Evolutionary conservation across 2,888 invertebrate species (phyloP).

Genomic region (Scaptodrosophila latifasciaeformis): DNA sequence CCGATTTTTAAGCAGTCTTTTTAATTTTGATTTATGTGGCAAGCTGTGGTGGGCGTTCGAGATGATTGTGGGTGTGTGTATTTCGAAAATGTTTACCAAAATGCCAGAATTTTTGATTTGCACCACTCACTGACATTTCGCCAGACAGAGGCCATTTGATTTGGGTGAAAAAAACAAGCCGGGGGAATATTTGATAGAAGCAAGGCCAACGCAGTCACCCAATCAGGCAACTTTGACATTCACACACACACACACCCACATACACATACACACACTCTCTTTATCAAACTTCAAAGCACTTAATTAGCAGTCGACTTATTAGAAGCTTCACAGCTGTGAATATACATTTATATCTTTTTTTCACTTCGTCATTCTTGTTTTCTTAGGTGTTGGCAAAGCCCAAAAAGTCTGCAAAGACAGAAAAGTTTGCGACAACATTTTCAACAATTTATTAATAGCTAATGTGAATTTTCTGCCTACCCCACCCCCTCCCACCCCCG

Average conservation of each 20-base stretch:
- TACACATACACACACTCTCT: neutral
- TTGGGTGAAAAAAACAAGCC: neutral
- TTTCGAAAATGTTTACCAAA: too few species aligned
- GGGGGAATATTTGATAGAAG: neutral
- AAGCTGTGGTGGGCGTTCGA: neutral
- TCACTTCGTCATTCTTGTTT: too few species aligned
- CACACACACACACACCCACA: neutral
- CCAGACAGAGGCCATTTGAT: neutral
- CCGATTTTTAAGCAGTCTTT: conserved; percentile 26
- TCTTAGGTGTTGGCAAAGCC: too few species aligned
- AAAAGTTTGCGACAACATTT: conserved; percentile 19
- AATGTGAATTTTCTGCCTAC: conserved; percentile 53
- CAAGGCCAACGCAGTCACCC: too few species aligned
- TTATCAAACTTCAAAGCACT: conserved; percentile 25
- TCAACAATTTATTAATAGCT: conserved; percentile 57
- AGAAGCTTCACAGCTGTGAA: too few species aligned
- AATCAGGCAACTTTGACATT: too few species aligned
- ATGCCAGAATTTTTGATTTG: conserved; percentile 41
- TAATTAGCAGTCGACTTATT: too few species aligned
- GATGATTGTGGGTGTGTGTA: too few species aligned
- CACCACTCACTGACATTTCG: neutral
- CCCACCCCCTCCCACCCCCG: too few species aligned
- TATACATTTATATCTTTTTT: too few species aligned
- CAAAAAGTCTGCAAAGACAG: conserved; percentile 16
- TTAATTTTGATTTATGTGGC: conserved; percentile 33